Evolutionary conservation across 2,113 vertebrate species (phyloP), one percentile per base, ranked within the genome.

Genomic region (Sturnus vulgaris): DNA sequence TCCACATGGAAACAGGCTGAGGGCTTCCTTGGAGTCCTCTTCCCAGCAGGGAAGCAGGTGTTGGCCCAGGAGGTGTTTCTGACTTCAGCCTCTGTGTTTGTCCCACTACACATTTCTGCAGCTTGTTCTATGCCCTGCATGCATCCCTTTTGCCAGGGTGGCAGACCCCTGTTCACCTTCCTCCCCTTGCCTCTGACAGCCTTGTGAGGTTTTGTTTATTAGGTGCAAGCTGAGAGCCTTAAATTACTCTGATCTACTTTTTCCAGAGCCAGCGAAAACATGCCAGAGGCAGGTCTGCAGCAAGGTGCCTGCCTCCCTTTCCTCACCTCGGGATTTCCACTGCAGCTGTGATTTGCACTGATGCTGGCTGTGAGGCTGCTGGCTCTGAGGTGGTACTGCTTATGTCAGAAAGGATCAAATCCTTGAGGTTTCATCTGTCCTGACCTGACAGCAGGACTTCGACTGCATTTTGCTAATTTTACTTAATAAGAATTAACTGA

Each of bases 101-200:
- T 35, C 64, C 49, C 4, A 1, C 53, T 44, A 28, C 17, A 4
- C 9, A 0, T n/a, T 64, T 46, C 73, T 70, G 23, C n/a, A 61
- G 20, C 80, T 66, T 22, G 25, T 40, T 10, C 57, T 42, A 21
- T 1, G 7, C 52, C 20, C 52, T 52, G 55, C 0, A 0, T 7
- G 24, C 33, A 2, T 72, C 53, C 42, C 28, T 14, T 55, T 64
- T 46, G 65, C 65, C 22, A 16, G 61, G 27, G 22, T 39, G 70
- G 20, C 53, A 68, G 47, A 10, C 24, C 28, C 19, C 69, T 73
- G 13, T 22, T 65, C 27, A 25, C 28, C 44, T 86, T 75, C 64
- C 17, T 71, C 12, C 28, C 14, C 15, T 50, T 15, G 35, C n/a
- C 35, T 59, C 60, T 24, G 31, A 53, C 55, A 73, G 82, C 39